Evolutionary conservation across 2,888 invertebrate species (phyloP).

Genomic region (Hedya salicella): DNA sequence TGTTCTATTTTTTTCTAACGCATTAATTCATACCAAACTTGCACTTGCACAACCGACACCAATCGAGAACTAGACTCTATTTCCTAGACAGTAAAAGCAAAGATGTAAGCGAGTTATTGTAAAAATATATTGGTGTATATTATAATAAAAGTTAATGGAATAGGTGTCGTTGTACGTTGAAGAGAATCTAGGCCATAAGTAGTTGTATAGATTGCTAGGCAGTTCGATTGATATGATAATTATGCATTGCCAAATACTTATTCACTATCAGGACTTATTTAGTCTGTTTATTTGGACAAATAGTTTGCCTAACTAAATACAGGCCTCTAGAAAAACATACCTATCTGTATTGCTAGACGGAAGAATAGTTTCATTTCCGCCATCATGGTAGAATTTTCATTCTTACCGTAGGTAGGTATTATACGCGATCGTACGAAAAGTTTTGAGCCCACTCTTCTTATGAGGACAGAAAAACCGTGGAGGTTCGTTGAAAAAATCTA

Average conservation of each 20-base stretch:
- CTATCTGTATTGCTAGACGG: too few species aligned
- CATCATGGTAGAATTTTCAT: too few species aligned
- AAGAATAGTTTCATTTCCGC: too few species aligned
- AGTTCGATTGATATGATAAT: slow-evolving; percentile 46
- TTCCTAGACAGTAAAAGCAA: not conserved
- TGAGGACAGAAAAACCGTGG: too few species aligned
- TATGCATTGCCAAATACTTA: not conserved
- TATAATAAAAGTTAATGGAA: slow-evolving; percentile 43
- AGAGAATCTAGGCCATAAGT: slow-evolving; percentile 50
- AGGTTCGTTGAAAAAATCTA: too few species aligned
- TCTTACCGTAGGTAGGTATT: too few species aligned
- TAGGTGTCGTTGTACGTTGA: slow-evolving; percentile 54
- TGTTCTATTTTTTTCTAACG: slow-evolving; percentile 49
- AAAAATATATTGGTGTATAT: slow-evolving; percentile 27
- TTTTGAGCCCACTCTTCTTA: too few species aligned
- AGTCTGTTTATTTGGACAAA: not conserved
- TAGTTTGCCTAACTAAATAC: not conserved
- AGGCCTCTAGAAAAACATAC: too few species aligned
- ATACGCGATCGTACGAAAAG: too few species aligned
- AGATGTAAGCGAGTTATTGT: not conserved
- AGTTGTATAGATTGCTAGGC: slow-evolving; percentile 50
- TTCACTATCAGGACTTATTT: slow-evolving; percentile 21
- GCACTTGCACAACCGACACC: not conserved
- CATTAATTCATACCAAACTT: slow-evolving; percentile 20
- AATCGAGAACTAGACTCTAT: slow-evolving; percentile 8